Evolutionary conservation across 35 echinoderm and acorn worm genomes (phyloP), one percentile per base, ranked within the genome.

Genomic region (Apostichopus japonicus): DNA sequence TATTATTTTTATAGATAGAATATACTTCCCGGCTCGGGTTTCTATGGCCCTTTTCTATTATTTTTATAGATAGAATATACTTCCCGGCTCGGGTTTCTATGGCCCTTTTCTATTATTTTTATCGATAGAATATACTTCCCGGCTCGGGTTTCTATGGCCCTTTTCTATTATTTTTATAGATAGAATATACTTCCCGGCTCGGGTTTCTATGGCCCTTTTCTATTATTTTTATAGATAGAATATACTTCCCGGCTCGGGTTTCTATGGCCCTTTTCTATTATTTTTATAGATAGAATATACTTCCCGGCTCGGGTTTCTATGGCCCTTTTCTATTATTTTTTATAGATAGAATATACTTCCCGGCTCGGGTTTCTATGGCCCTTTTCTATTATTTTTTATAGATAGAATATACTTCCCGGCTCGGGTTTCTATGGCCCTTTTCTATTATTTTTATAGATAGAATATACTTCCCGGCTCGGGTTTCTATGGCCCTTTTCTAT

Each of bases 401-500:
- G 97, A 96, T 96, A 73, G 95, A 96, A 73, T 99, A 99, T 78
- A 93, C 90, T 14, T 92, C 97, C 23, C 87, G 97, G 76, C 93
- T 96, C 56, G 97, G 95, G 5, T 99, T 99, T 77, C 86, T 99
- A 23, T 99, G 97, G 97, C 97, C n/a, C n/a, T n/a, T n/a, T n/a
- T n/a, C n/a, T n/a, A n/a, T 92, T 17, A 23, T 7, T 59, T 95
- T 23, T 87, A 86, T 93, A 99, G 97, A 96, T 96, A 73, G 95
- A 96, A 73, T 99, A 99, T 78, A 93, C 90, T 14, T 92, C 97
- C 23, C 87, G 97, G 76, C 93, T 96, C 56, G 97, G 95, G 5
- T 99, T 99, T 77, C 86, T 99, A 23, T 99, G 97, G 97, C 97
- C n/a, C n/a, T n/a, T n/a, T n/a, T n/a, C n/a, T n/a, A n/a, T 92